Evolutionary conservation across 2,797 vertebrate species (phyloP).

Genomic region (Pachyuromys duprasi): DNA sequence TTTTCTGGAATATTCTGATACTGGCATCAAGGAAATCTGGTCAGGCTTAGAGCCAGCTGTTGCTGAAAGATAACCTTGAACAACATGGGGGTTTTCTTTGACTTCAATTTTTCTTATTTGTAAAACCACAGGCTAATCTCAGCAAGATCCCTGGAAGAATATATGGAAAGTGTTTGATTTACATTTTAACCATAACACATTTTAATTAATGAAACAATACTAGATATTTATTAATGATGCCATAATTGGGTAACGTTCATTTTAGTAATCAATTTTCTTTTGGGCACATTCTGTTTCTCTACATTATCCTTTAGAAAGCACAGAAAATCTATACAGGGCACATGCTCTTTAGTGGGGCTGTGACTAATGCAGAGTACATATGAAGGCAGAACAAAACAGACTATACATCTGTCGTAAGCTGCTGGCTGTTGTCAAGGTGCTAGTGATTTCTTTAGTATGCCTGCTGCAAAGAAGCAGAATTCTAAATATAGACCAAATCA

Average conservation of each 20-base stretch:
- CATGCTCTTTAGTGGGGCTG: neutral
- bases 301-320: neutral
- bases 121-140: neutral
- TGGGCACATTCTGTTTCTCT: conserved; percentile 30
- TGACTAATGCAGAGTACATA: conserved; percentile 61
- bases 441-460: conserved; percentile 79
- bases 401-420: conserved; percentile 70
- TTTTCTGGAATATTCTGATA: neutral
- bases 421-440: conserved; percentile 81
- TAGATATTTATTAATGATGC: conserved; percentile 33
- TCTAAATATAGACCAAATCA: conserved; percentile 69
- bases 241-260: neutral
- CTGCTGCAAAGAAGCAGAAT: conserved; percentile 69
- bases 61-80: neutral
- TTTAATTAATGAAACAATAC: conserved; percentile 29
- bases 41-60: neutral
- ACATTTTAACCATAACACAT: conserved; percentile 38
- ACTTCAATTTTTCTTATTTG: conserved; percentile 24
- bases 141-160: neutral
- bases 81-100: neutral
- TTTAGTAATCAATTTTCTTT: conserved; percentile 37
- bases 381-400: conserved; percentile 78
- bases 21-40: neutral
- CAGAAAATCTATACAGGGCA: conserved; percentile 14
- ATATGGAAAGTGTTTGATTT: neutral